These are phyloP conservation scores for Brachymystax lenok DNA, from an alignment of 2,797 vertebrate genomes.

Conservation along the genomic window DNA sequence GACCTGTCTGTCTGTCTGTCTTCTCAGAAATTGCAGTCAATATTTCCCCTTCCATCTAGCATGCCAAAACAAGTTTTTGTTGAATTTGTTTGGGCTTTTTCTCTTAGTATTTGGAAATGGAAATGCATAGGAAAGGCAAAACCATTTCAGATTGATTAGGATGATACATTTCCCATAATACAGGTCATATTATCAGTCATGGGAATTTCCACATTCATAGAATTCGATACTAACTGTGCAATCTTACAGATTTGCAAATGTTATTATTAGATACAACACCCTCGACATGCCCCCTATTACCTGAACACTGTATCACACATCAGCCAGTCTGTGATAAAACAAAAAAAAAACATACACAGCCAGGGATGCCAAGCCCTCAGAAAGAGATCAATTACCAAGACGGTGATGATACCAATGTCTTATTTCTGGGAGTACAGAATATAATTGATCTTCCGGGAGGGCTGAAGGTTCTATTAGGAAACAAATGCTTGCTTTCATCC, in stretches of 20 bases:
- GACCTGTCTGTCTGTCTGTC: constrained; percentile 56
- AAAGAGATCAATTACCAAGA: constrained; percentile 65
- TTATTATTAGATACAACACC: background rate
- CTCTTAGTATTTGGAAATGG: background rate
- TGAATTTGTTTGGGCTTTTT: constrained; percentile 33
- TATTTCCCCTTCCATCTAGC: constrained; percentile 29
- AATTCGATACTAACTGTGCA: background rate
- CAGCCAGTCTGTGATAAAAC: background rate
- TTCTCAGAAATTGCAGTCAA: constrained; percentile 29
- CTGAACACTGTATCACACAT: background rate
- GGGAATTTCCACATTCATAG: background rate
- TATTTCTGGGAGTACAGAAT: constrained; percentile 38
- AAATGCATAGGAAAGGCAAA: constrained; percentile 29
- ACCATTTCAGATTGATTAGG: background rate
- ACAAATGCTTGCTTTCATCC: constrained; percentile 73
- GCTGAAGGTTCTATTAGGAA: constrained; percentile 66
- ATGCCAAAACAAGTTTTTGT: constrained; percentile 24
- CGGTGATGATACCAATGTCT: constrained; percentile 59
- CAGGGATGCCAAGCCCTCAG: constrained; percentile 43
- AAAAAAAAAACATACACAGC: background rate
- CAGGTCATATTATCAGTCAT: background rate
- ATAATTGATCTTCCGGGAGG: constrained; percentile 73
- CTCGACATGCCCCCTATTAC: background rate
- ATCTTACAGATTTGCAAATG: background rate
- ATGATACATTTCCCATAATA: background rate